Evolutionary conservation across 2,888 invertebrate genomes (phyloP).

Genomic region (Oeneis ivallda): DNA sequence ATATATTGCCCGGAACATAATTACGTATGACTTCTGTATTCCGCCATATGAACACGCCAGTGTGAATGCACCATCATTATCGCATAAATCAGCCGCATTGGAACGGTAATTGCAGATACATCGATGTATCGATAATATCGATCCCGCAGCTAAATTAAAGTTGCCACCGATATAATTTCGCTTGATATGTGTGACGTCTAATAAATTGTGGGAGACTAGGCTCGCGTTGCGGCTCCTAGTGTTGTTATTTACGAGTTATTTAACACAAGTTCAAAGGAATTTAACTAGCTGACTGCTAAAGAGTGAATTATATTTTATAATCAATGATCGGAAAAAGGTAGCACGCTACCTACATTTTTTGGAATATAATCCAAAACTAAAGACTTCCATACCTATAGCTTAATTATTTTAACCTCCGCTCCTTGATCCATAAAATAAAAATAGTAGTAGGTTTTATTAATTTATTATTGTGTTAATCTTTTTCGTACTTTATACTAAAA

Average conservation of each 20-base stretch:
- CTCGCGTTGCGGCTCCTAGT: neutral
- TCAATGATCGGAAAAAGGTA: no score
- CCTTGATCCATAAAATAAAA: no score
- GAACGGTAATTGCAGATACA: constrained; percentile 64
- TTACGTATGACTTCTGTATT: constrained; percentile 54
- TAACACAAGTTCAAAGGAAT: neutral
- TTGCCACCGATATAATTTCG: constrained; percentile 59
- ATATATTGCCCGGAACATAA: constrained; percentile 39
- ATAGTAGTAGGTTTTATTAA: no score
- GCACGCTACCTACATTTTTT: no score
- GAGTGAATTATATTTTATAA: neutral
- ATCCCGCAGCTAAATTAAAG: constrained; percentile 56
- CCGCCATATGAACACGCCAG: constrained; percentile 49
- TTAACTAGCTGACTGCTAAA: neutral
- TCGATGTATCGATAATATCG: constrained; percentile 55
- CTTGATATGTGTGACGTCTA: constrained; percentile 62
- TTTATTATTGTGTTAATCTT: no score
- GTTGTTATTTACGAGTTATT: neutral
- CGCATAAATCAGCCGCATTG: constrained; percentile 71
- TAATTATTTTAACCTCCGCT: no score
- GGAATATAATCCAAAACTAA: no score
- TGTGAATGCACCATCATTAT: constrained; percentile 64
- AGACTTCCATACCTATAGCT: no score
- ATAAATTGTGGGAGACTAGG: constrained; percentile 57
- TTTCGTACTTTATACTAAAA: no score